Base-by-base conservation (phyloP, 2,113 vertebrate genomes). In the Phylloscopus trochilus region DNA sequence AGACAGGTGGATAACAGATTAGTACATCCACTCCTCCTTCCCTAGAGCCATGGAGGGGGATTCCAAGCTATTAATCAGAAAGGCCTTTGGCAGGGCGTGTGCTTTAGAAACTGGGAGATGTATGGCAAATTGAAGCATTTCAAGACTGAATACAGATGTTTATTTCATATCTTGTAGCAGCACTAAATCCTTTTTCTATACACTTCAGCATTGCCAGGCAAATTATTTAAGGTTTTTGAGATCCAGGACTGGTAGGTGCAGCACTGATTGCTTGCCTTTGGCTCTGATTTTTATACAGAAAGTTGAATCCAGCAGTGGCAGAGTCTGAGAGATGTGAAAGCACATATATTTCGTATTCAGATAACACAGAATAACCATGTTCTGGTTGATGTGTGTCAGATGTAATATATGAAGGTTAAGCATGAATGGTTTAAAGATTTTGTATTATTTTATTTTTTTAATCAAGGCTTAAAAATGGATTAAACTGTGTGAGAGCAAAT, bases 1-100 rank as follows among this genome's bases (percentile, higher is more conserved):
- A 90, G 92, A 68, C 66, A 91, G 92, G 43, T 58, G 89, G 82
- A 88, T 89, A 96, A 96, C 83, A 93, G 83, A 96, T 96, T 92
- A 72, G 74, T 84, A 56, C 60, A 72, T 76, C 76, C 76, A 79
- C 87, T 84, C 44, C 55, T 35, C 60, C 86, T 62, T 33, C 79
- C 90, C 93, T 92, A 59, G 70, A 95, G 77, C 88, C 51, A 37
- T 1, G 6, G 67, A 91, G 89, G 58, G 80, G 24, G 37, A 85
- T 87, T 85, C 49, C 64, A 91, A 30, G 81, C 68, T 85, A 96
- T 97, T 82, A 93, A 85, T 95, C 90, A 89, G 18, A 46, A 81
- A 87, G 15, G 17, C 6, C 73, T 95, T 76, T 93, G 86, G 35
- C 93, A 95, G 41, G 67, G 39, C 13, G 5, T 70, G 19, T 21